These are phyloP conservation scores for Selenia dentaria DNA, from an alignment of 2,888 invertebrate genomes.

Conservation along the genomic window DNA sequence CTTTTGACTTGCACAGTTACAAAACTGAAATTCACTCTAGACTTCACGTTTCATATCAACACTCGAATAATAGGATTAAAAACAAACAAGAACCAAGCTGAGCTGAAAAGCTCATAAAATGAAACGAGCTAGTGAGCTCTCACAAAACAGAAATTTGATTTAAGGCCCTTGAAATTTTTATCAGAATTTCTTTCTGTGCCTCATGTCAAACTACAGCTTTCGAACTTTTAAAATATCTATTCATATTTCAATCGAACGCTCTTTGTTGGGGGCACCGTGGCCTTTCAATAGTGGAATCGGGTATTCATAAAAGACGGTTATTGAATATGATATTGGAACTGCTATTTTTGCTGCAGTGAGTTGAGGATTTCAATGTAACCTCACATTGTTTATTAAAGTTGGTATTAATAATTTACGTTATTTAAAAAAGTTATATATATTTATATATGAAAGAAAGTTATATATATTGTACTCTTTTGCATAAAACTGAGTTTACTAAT, in stretches of 20 bases:
- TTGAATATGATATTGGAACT: slow-evolving; percentile 35
- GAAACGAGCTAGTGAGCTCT: slow-evolving; percentile 36
- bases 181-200: slow-evolving; percentile 33
- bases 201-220: slow-evolving; percentile 23
- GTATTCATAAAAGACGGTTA: slow-evolving; percentile 35
- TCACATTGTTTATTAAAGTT: slow-evolving; percentile 10
- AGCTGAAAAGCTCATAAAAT: slow-evolving; percentile 43
- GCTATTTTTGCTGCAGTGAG: slow-evolving; percentile 31
- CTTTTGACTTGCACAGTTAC: slow-evolving; percentile 21
- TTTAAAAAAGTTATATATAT: no score
- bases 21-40: slow-evolving; percentile 27
- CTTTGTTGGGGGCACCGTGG: slow-evolving; percentile 34
- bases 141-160: slow-evolving; percentile 51
- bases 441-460: no score
- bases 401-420: no score
- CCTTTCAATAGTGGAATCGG: slow-evolving; percentile 30
- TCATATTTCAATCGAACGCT: slow-evolving; percentile 40
- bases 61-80: slow-evolving; percentile 45
- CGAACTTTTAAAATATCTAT: slow-evolving; percentile 39
- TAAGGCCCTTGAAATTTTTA: slow-evolving; percentile 54
- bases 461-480: no score
- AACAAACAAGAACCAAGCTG: slow-evolving; percentile 43
- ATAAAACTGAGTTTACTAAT: no score
- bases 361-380: slow-evolving; percentile 19
- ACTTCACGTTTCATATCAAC: slow-evolving; percentile 33